Base-by-base conservation (phyloP, 2,797 vertebrate species). In the Brachyrhaphis roseni region DNA sequence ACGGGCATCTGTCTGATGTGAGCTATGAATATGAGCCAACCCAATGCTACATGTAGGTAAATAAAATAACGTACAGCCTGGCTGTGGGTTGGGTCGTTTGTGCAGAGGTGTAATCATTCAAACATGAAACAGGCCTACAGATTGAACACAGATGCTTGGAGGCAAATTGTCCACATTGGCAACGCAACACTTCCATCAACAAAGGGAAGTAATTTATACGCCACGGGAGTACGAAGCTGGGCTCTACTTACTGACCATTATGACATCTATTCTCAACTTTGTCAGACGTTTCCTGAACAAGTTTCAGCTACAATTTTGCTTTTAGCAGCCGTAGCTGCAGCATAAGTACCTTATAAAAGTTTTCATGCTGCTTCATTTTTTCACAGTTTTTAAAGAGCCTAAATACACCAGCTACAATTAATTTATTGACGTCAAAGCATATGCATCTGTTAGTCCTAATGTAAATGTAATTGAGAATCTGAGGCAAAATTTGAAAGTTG, bases 161-260 rank as follows among this genome's bases (percentile, higher is more conserved):
- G 78, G 76, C 23, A 88, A 78, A 85, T 18, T 36, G 45, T 80
- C 53, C 49, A 55, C 43, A 26, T 51, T 78, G 78, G 85, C 82
- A 81, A 89, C 72, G 81, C 31, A 76, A 55, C 82, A 81, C 75
- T 36, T 88, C 79, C 66, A 75, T 88, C 80, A 86, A 82, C 77
- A 74, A 84, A 79, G 41, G 41, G 46, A 81, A 86, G 80, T 76
- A 43, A 87, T 86, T 84, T 83, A 86, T 75, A 83, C 74, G 86
- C 28, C 46, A 78, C 49, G 49, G 43, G 16, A 84, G 68, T n/a
- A 64, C 70, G 59, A 31, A 86, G 76, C 4, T 18, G 12, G 5
- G 39, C 39, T 75, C 34, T 71, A 34, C 8, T 10, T 75, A 3
- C 66, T 49, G 34, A 46, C 62, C 39, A 75, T 23, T 13, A 12